phyloP scores from a whole-genome alignment of 1,140 invertebrate species.

The Eurosta solidaginis region DNA sequence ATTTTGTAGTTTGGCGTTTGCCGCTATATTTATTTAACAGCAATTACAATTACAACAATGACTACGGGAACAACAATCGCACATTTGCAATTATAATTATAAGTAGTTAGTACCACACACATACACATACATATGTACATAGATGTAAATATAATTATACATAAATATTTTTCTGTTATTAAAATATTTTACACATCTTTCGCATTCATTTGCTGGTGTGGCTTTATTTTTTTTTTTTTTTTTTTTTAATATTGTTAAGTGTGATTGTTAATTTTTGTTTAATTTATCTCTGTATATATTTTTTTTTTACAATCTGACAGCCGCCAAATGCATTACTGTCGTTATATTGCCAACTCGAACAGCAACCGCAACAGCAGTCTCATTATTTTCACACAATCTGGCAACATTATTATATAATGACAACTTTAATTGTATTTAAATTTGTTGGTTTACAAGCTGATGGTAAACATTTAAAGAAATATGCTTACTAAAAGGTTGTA shows the following conservation, averaged over 20 bases:
- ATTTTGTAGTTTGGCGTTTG: not conserved
- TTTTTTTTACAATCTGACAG: not conserved
- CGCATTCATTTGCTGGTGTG: not conserved
- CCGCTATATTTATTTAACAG: slow-evolving; percentile 13
- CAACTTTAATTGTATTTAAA: not conserved
- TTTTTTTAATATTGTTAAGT: not conserved
- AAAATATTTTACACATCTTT: not conserved
- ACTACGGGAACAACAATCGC: not conserved
- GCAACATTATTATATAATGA: not conserved
- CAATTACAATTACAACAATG: not conserved
- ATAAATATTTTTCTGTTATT: not conserved
- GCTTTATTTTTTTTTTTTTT: not conserved
- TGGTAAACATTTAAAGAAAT: too few relatives aligned
- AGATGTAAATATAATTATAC: too few relatives aligned
- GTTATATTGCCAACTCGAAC: not conserved
- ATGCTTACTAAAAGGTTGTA: too few relatives aligned
- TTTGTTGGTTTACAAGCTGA: too few relatives aligned
- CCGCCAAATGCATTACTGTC: not conserved
- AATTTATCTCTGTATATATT: not conserved
- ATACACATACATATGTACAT: too few relatives aligned
- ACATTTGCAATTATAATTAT: slow-evolving; percentile 26
- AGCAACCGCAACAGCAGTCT: not conserved
- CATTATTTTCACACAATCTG: not conserved
- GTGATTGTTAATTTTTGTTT: not conserved
- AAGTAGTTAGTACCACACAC: too few relatives aligned